Conservation (phyloP, 2,888 invertebrate species). For the Andrena dorsata region DNA sequence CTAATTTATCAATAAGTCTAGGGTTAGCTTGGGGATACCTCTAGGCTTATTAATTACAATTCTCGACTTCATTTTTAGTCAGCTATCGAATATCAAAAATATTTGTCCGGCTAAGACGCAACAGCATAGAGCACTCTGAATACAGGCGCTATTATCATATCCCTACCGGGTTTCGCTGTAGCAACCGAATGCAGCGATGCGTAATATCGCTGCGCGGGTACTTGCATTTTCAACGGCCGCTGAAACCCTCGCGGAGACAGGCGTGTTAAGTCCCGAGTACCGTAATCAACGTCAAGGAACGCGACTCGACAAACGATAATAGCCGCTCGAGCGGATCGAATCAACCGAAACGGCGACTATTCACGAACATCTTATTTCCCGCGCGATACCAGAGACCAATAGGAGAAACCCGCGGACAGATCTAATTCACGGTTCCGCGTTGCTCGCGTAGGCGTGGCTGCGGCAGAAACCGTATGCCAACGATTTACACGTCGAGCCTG, state of each 20-base stretch:
- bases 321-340: slow-evolving; percentile 51
- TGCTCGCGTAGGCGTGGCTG: slow-evolving; percentile 16
- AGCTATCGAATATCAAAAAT: neutral
- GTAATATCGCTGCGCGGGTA: slow-evolving; percentile 16
- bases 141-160: slow-evolving; percentile 35
- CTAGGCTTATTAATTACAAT: too few species aligned
- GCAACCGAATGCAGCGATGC: slow-evolving; percentile 7
- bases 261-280: slow-evolving; percentile 46
- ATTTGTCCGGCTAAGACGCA: neutral
- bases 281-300: slow-evolving; percentile 56
- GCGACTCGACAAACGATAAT: slow-evolving; percentile 57
- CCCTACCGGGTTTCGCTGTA: slow-evolving; percentile 23
- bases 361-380: slow-evolving; percentile 53
- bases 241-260: slow-evolving; percentile 43
- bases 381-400: slow-evolving; percentile 20
- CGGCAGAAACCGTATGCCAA: neutral
- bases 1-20: neutral
- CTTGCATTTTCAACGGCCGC: slow-evolving; percentile 44
- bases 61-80: neutral
- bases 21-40: too few species aligned
- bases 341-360: slow-evolving; percentile 34
- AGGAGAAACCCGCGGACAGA: slow-evolving; percentile 25
- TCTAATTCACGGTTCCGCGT: slow-evolving; percentile 37
- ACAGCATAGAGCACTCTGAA: neutral
- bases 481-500: neutral